Conservation (phyloP, 2,888 invertebrate genomes). For the Ophion costatus region DNA sequence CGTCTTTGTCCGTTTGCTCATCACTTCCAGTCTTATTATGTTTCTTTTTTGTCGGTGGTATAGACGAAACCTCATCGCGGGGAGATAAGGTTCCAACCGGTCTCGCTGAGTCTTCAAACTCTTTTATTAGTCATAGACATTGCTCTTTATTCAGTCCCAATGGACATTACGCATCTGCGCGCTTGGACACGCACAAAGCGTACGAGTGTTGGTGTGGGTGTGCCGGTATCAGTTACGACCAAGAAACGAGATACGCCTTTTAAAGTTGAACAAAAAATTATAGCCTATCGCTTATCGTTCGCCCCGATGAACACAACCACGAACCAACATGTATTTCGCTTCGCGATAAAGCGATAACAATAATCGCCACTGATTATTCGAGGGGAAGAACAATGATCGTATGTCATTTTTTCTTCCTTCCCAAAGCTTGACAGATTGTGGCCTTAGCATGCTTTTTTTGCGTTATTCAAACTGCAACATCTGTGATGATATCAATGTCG, state of each 20-base stretch:
- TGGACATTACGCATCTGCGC: not conserved
- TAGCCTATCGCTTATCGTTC: not conserved
- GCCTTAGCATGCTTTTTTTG: not conserved
- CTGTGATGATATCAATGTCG: not conserved
- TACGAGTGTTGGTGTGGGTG: not conserved
- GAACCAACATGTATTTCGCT: not conserved
- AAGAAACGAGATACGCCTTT: constrained; percentile 29
- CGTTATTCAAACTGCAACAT: not conserved
- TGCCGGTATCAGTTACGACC: constrained; percentile 33
- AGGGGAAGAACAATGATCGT: not conserved
- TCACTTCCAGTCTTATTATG: not conserved
- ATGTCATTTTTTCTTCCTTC: not conserved
- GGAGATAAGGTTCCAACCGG: constrained; percentile 30
- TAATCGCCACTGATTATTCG: not conserved
- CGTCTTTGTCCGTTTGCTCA: not conserved
- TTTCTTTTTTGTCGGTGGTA: not conserved
- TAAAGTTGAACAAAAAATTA: constrained; percentile 11
- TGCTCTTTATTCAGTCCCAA: constrained; percentile 31
- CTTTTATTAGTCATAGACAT: constrained; percentile 45
- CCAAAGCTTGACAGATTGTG: not conserved
- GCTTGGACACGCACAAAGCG: not conserved
- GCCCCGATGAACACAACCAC: not conserved
- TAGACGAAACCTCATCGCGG: not conserved
- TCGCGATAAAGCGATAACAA: not conserved
- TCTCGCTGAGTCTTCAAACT: constrained; percentile 21